These are phyloP conservation scores for Aphidius colemani DNA, from an alignment of 2,888 invertebrate species.

Conservation along the genomic window DNA sequence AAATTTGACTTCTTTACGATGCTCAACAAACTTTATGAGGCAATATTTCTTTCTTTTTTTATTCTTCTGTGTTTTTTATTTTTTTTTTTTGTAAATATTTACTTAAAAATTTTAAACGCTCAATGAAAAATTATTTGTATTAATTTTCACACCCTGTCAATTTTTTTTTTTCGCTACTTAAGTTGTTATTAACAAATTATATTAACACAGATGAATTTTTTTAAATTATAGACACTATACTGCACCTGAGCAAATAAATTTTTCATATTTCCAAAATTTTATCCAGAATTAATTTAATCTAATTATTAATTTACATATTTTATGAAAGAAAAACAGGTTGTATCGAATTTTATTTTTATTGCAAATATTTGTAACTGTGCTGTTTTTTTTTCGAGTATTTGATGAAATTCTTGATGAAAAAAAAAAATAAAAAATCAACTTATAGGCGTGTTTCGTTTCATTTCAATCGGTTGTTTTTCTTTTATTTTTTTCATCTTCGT, in stretches of 20 bases:
- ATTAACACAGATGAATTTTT: no score
- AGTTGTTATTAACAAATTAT: no score
- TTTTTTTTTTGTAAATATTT: not conserved
- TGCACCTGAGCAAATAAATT: no score
- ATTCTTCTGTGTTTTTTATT: constrained; percentile 1
- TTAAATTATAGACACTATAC: no score
- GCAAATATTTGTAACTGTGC: constrained; percentile 8
- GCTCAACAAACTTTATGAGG: constrained; percentile 36
- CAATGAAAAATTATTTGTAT: not conserved
- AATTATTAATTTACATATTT: no score
- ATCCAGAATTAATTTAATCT: no score
- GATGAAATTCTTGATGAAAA: constrained; percentile 16
- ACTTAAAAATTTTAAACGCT: constrained; percentile 2
- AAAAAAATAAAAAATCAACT: not conserved
- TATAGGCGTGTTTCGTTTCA: constrained; percentile 25
- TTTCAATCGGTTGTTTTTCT: constrained; percentile 24
- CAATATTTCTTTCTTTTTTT: constrained; percentile 19
- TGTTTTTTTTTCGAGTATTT: not conserved
- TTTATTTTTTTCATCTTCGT: constrained; percentile 11
- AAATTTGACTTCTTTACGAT: constrained; percentile 50
- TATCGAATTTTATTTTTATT: not conserved
- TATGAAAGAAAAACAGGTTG: no score
- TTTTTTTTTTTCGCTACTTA: not conserved
- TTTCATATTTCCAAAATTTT: no score
- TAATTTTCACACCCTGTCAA: not conserved